Percentiles rank a stretch among this genome's conserved stretches.
Conservation (phyloP, 1,140 invertebrate species). For the Pachyrhynchus sulphureomaculatus region DNA sequence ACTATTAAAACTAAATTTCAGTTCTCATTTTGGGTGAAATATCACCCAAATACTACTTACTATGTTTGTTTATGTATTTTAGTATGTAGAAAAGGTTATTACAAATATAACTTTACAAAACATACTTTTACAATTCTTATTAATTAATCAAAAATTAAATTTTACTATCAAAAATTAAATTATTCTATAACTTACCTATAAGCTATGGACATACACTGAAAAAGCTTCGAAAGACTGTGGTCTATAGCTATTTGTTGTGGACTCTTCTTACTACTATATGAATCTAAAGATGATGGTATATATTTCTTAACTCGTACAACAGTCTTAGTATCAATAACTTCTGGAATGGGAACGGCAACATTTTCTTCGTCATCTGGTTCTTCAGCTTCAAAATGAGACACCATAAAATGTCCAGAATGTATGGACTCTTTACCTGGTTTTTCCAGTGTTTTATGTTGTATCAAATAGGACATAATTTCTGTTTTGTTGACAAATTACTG, state of each 20-base stretch:
- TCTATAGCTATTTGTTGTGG: conserved; percentile 81
- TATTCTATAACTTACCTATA: conserved; percentile 71
- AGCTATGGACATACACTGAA: conserved; percentile 94
- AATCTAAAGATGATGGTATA: conserved; percentile 17
- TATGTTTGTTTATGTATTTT: too few species aligned
- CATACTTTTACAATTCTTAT: too few species aligned
- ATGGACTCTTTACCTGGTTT: conserved; percentile 68
- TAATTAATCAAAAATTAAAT: too few species aligned
- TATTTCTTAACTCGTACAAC: conserved; percentile 35
- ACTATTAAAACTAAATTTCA: too few species aligned
- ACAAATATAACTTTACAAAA: too few species aligned
- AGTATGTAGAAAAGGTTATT: too few species aligned
- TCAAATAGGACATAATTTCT: conserved; percentile 31
- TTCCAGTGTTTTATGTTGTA: conserved; percentile 32
- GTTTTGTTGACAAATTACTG: conserved; percentile 28
- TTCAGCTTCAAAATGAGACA: conserved; percentile 93
- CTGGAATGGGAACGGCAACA: conserved; percentile 73
- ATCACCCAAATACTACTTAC: too few species aligned
- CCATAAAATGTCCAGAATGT: conserved; percentile 98
- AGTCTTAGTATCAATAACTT: conserved; percentile 52
- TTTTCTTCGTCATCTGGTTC: conserved; percentile 86
- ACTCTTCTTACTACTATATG: conserved; percentile 20
- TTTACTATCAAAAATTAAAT: background rate
- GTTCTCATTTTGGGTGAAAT: too few species aligned
- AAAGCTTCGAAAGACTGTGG: conserved; percentile 90